Base-by-base conservation (phyloP, 2,113 vertebrate species). In the Pampusana beccarii region DNA sequence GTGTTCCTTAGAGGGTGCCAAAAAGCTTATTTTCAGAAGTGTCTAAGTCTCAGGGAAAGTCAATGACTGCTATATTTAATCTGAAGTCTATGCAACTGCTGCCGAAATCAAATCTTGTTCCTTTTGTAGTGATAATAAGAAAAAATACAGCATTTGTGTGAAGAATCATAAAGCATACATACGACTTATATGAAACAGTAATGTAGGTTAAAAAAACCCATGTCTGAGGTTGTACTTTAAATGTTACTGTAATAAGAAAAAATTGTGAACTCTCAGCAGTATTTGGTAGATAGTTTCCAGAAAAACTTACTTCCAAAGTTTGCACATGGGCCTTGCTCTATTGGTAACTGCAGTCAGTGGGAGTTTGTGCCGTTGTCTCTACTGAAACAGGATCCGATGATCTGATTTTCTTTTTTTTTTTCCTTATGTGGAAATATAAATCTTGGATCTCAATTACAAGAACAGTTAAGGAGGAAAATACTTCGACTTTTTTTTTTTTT, bases 11-110 rank as follows among this genome's bases (percentile, higher is more conserved):
- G 56, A 28, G 80, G 29, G 69, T 97, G 91, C 88, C 96, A 95
- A 80, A 92, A 77, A 44, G 6, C 42, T 94, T 86, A 83, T 95
- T 96, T 97, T 96, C 92, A 95, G 79, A 92, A 92, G 82, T 86
- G 88, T 86, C 69, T 92, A 40, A 80, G 91, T 66, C 70, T 92
- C 88, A n/a, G 60, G 53, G 88, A 71, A 88, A 96, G 71, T 80
- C 88, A 90, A 26, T 73, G 79, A 26, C 57, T 60, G 72, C 67
- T 95, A 80, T 96, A 84, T 94, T 93, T 94, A 90, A 70, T 64
- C 75, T 93, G 71, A 86, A 90, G 42, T 56, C 11, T 10, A 23
- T 77, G 79, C 28, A 86, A 75, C 19, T 94, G 56, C 74, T 90
- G 85, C 67, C 1, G 61, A 94, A 90, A 64, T 86, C 34, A 53